phyloP scores from a whole-genome alignment of 2,113 vertebrate species.

The Salvelinus sp. region DNA sequence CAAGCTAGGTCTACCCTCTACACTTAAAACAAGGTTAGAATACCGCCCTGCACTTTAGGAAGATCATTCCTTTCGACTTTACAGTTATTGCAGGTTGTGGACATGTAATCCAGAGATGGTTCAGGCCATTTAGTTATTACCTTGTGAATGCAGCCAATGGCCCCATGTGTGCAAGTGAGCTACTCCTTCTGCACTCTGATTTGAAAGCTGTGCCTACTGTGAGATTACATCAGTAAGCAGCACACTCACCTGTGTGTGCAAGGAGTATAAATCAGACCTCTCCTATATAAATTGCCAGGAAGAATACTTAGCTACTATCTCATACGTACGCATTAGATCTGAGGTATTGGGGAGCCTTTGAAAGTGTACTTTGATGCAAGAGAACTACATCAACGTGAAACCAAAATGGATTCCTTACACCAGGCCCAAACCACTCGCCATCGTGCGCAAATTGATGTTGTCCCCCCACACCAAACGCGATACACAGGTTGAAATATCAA shows the following conservation, averaged over 20 bases:
- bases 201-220: background rate
- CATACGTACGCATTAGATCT: background rate
- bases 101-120: background rate
- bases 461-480: too few species aligned
- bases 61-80: background rate
- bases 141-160: background rate
- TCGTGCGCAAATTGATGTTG: too few species aligned
- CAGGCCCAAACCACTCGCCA: too few species aligned
- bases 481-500: too few species aligned
- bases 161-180: background rate
- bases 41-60: background rate
- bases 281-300: background rate
- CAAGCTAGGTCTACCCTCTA: background rate
- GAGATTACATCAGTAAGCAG: background rate
- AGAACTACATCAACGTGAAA: background rate
- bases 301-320: background rate
- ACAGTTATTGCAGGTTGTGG: background rate
- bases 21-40: background rate
- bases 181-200: background rate
- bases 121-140: background rate
- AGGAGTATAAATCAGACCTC: background rate
- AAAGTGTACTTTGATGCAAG: background rate
- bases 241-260: background rate
- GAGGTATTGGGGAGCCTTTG: background rate
- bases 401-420: background rate